A percentile compares a stretch with the other conserved stretches of the same genome.
Conservation (phyloP, 2,888 invertebrate genomes). For the Dugesia japonica region DNA sequence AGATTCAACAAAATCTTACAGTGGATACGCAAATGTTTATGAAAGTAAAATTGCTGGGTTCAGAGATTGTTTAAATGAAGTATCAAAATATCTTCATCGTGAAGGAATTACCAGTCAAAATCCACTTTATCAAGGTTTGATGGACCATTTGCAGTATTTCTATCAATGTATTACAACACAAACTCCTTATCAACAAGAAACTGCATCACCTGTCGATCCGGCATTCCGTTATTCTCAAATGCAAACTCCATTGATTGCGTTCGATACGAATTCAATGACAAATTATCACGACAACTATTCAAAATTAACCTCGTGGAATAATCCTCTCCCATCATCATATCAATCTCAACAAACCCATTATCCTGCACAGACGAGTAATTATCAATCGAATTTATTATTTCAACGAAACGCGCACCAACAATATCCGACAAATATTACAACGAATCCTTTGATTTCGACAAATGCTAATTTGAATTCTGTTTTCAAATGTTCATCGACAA, state of each 20-base stretch:
- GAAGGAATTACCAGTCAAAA: slow-evolving; percentile 90
- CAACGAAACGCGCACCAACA: slow-evolving; percentile 1
- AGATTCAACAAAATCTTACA: background rate
- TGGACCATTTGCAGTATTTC: slow-evolving; percentile 84
- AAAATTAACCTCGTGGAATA: background rate
- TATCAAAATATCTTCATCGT: slow-evolving; percentile 76
- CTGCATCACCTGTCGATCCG: background rate
- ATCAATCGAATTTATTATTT: background rate
- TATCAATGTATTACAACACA: slow-evolving; percentile 50
- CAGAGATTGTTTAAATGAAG: slow-evolving; percentile 84
- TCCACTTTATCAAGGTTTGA: slow-evolving; percentile 68
- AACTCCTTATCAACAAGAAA: background rate
- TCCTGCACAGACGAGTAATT: background rate
- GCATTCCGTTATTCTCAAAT: background rate
- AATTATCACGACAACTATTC: background rate
- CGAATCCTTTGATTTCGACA: background rate
- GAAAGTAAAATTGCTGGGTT: slow-evolving; percentile 55
- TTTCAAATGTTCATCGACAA: background rate
- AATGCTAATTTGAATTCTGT: background rate
- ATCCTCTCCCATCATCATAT: background rate
- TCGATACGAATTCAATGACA: background rate
- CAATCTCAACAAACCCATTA: background rate
- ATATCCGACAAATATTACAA: slow-evolving; percentile 9
- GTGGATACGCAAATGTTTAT: background rate
- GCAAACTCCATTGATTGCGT: background rate